Evolutionary conservation across 2,797 vertebrate species (phyloP).

Genomic region (Brachyrhaphis roseni): DNA sequence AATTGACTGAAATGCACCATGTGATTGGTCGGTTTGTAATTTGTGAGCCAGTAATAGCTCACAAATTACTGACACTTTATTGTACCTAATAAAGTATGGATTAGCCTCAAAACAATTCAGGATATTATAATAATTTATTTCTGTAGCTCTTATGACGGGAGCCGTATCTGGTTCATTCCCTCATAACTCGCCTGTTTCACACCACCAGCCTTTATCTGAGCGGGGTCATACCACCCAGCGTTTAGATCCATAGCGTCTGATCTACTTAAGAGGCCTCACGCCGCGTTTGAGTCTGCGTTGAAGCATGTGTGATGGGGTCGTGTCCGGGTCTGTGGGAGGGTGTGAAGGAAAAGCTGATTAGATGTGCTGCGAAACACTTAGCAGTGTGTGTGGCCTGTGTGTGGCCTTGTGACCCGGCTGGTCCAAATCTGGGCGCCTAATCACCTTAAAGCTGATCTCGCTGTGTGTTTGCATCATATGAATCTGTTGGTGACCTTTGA

Average conservation of each 20-base stretch:
- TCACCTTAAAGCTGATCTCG: conserved; percentile 37
- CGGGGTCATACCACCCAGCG: conserved; percentile 66
- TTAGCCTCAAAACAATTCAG: background rate
- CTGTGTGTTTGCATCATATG: conserved; percentile 14
- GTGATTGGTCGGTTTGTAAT: too few species aligned
- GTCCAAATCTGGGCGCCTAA: conserved; percentile 46
- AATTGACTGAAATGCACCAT: too few species aligned
- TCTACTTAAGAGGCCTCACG: conserved; percentile 70
- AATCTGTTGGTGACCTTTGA: conserved; percentile 9
- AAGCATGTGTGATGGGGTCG: conserved; percentile 70
- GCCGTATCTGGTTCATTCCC: background rate
- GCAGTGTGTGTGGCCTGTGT: conserved; percentile 34
- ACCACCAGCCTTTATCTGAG: conserved; percentile 6
- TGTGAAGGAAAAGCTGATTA: conserved; percentile 70
- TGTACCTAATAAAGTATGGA: background rate
- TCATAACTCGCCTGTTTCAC: background rate
- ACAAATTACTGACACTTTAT: too few species aligned
- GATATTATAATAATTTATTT: background rate
- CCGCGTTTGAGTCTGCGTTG: conserved; percentile 23
- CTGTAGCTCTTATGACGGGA: background rate
- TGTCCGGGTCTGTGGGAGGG: conserved; percentile 52
- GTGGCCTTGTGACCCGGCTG: conserved; percentile 61
- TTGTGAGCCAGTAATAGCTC: background rate
- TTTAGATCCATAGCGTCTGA: conserved; percentile 78
- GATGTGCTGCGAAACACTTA: conserved; percentile 66